Percentiles rank a stretch among this genome's conserved stretches.
Conservation (phyloP, 2,888 invertebrate genomes). For the Hirtodrosophila cameraria region DNA sequence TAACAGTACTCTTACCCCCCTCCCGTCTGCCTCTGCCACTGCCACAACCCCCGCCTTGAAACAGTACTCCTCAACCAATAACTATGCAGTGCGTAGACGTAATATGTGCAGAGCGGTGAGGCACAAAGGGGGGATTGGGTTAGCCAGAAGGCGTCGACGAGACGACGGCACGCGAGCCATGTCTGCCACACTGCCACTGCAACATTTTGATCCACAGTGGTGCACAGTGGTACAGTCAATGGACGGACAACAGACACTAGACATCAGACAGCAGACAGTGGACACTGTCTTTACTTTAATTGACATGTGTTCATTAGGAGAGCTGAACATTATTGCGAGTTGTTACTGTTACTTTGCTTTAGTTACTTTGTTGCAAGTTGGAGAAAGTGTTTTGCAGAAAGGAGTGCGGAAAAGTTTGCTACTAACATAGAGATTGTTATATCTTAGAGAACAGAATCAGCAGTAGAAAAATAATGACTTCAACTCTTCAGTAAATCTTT, state of each 20-base stretch:
- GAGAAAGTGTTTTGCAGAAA: constrained; percentile 10
- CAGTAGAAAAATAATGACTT: too few species aligned
- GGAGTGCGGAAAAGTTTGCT: neutral
- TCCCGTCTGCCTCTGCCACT: neutral
- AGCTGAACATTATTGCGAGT: constrained; percentile 39
- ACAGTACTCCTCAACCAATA: neutral
- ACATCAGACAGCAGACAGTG: constrained; percentile 16
- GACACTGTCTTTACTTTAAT: constrained; percentile 58
- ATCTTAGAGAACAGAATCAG: too few species aligned
- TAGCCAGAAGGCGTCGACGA: constrained; percentile 29
- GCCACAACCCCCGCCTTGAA: neutral
- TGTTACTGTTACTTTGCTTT: constrained; percentile 8
- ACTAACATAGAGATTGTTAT: neutral
- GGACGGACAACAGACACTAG: constrained; percentile 35
- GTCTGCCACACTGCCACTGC: constrained; percentile 42
- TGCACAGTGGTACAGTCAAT: too few species aligned
- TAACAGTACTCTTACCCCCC: constrained; percentile 7
- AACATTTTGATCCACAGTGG: constrained; percentile 47
- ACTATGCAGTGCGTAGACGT: constrained; percentile 58
- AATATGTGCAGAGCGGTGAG: constrained; percentile 27
- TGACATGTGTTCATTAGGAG: constrained; percentile 73
- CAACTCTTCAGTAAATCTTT: too few species aligned
- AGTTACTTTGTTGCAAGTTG: neutral
- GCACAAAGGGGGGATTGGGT: neutral
- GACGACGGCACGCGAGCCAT: constrained; percentile 47